phyloP scores from a whole-genome alignment of 2,113 vertebrate genomes.

The Dipodomys ordii region DNA sequence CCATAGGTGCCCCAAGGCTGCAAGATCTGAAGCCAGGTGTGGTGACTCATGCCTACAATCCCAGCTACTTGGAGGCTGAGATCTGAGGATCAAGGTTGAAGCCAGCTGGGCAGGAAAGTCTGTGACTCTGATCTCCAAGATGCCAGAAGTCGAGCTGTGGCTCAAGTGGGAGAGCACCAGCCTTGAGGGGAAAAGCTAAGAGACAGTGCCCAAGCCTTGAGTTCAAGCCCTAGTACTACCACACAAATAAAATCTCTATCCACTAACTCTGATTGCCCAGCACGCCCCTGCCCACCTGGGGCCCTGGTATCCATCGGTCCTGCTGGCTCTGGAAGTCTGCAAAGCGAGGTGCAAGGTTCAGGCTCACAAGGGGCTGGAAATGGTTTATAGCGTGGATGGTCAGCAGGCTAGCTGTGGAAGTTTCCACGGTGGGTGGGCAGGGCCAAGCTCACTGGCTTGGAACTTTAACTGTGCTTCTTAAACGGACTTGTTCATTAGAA shows the following conservation, averaged over 20 bases:
- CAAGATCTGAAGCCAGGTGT: too few relatives aligned
- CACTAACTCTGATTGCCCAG: not conserved
- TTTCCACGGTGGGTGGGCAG: not conserved
- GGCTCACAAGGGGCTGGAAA: not conserved
- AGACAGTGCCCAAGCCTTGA: too few relatives aligned
- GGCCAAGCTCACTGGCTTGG: not conserved
- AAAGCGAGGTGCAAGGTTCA: not conserved
- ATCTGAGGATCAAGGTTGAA: too few relatives aligned
- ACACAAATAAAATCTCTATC: not conserved
- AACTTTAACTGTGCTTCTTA: constrained; percentile 53
- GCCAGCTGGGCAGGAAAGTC: too few relatives aligned
- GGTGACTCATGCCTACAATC: too few relatives aligned
- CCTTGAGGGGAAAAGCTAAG: too few relatives aligned
- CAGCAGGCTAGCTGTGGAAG: not conserved
- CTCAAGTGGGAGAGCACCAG: too few relatives aligned
- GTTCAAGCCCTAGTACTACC: too few relatives aligned
- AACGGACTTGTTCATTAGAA: constrained; percentile 74
- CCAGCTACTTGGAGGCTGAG: too few relatives aligned
- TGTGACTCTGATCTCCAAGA: too few relatives aligned
- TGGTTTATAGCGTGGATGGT: not conserved
- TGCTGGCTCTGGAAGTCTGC: not conserved
- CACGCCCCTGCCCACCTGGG: not conserved
- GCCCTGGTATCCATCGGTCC: not conserved
- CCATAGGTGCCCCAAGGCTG: not conserved
- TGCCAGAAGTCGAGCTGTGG: too few relatives aligned